A percentile compares a stretch with the other conserved stretches of the same genome.
phyloP scores from a whole-genome alignment of 2,113 vertebrate species.

The Datnioides undecimradiatus region DNA sequence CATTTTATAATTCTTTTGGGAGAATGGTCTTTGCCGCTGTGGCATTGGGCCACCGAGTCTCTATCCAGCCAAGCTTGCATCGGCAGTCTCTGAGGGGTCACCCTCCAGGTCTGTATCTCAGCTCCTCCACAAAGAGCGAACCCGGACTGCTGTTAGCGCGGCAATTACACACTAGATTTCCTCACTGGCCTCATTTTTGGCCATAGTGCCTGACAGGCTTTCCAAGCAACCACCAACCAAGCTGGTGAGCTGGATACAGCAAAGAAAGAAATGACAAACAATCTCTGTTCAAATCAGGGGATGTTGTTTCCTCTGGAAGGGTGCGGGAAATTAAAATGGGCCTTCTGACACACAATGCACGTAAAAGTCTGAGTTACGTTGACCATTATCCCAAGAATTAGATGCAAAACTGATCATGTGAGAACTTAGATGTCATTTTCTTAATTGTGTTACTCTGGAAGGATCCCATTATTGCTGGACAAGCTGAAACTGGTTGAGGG shows the following conservation, averaged over 20 bases:
- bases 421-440: background rate
- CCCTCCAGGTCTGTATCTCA: constrained; percentile 50
- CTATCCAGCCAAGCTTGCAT: constrained; percentile 13
- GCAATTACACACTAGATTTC: constrained; percentile 69
- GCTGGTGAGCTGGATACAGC: constrained; percentile 24
- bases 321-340: background rate
- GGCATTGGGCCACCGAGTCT: background rate
- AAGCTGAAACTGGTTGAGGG: background rate
- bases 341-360: background rate
- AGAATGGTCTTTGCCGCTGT: constrained; percentile 3
- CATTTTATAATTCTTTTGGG: constrained; percentile 1
- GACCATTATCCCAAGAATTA: background rate
- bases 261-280: background rate
- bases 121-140: constrained; percentile 42
- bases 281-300: background rate
- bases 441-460: background rate
- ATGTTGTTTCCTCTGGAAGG: background rate
- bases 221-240: constrained; percentile 24
- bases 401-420: background rate
- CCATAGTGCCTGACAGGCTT: constrained; percentile 35
- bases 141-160: constrained; percentile 28
- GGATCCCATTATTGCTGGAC: background rate
- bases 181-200: constrained; percentile 45
- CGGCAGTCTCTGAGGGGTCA: constrained; percentile 20
- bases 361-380: background rate